phyloP scores from a whole-genome alignment of 2,888 invertebrate genomes.

The Theodoxus fluviatilis region DNA sequence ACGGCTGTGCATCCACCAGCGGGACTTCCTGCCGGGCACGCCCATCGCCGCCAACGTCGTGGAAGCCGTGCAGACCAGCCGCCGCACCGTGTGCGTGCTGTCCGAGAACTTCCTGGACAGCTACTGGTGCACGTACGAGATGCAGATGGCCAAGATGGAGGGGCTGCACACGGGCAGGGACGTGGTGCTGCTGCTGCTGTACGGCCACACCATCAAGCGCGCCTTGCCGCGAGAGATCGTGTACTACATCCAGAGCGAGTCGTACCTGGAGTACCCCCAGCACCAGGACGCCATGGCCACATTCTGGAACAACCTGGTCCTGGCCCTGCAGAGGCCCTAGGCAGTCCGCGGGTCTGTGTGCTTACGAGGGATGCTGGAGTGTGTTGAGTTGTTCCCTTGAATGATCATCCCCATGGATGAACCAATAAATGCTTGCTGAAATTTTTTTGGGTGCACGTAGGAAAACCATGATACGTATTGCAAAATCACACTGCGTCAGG shows the following conservation, averaged over 20 bases:
- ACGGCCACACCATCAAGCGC: conserved; percentile 21
- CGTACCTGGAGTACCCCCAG: conserved; percentile 25
- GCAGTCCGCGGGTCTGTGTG: too few species aligned
- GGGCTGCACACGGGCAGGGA: conserved; percentile 26
- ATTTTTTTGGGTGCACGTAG: too few species aligned
- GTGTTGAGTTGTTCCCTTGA: too few species aligned
- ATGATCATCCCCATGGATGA: too few species aligned
- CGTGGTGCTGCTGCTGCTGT: conserved; percentile 23
- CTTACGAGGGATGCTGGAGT: too few species aligned
- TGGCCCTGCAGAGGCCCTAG: too few species aligned
- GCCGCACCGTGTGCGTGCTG: conserved; percentile 31
- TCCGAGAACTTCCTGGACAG: conserved; percentile 30
- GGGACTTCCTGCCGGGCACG: conserved; percentile 33
- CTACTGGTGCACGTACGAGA: conserved; percentile 35
- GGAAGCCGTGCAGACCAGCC: conserved; percentile 32
- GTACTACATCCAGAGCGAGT: conserved; percentile 20
- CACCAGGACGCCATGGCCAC: not conserved
- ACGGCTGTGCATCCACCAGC: conserved; percentile 28
- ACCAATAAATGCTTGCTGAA: too few species aligned
- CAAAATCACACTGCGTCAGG: too few species aligned
- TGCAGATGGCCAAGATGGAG: conserved; percentile 31
- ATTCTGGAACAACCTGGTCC: conserved; percentile 24
- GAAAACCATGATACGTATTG: too few species aligned
- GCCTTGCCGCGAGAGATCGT: conserved; percentile 19
- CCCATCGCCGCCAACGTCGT: conserved; percentile 32